phyloP scores from a whole-genome alignment of 2,888 invertebrate genomes.

The Acleris laterana region DNA sequence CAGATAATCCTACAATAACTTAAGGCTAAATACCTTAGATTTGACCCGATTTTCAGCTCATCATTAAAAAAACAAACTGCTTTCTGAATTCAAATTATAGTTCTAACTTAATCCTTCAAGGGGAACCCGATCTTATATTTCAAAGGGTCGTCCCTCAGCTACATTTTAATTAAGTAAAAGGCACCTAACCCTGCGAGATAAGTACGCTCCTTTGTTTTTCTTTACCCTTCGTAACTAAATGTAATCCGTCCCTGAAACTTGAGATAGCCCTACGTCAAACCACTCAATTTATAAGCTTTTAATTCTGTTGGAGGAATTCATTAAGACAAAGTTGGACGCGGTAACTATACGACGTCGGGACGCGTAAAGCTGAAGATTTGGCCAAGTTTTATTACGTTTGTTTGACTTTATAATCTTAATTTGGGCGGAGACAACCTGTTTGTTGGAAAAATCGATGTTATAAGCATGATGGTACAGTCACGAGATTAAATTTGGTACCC shows the following conservation, averaged over 20 bases:
- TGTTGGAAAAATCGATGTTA: too few species aligned
- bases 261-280: conserved; percentile 30
- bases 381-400: conserved; percentile 23
- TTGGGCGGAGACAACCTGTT: background rate
- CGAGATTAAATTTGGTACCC: too few species aligned
- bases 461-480: too few species aligned
- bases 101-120: background rate
- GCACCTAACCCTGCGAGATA: conserved; percentile 21
- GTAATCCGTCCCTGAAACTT: conserved; percentile 24
- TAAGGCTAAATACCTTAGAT: too few species aligned
- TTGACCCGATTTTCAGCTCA: too few species aligned
- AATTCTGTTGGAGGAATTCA: conserved; percentile 29
- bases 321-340: conserved; percentile 16
- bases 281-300: conserved; percentile 36
- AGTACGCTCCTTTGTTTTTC: conserved; percentile 33
- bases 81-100: conserved; percentile 2
- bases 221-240: conserved; percentile 27
- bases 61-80: background rate
- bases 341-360: conserved; percentile 26
- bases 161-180: conserved; percentile 34
- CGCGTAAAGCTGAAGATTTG: conserved; percentile 28
- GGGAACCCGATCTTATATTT: background rate
- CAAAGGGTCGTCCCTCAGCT: conserved; percentile 12
- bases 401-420: conserved; percentile 15
- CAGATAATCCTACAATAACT: too few species aligned